These are phyloP conservation scores for Melinaea marsaeus DNA, from an alignment of 2,888 invertebrate genomes.

Conservation along the genomic window DNA sequence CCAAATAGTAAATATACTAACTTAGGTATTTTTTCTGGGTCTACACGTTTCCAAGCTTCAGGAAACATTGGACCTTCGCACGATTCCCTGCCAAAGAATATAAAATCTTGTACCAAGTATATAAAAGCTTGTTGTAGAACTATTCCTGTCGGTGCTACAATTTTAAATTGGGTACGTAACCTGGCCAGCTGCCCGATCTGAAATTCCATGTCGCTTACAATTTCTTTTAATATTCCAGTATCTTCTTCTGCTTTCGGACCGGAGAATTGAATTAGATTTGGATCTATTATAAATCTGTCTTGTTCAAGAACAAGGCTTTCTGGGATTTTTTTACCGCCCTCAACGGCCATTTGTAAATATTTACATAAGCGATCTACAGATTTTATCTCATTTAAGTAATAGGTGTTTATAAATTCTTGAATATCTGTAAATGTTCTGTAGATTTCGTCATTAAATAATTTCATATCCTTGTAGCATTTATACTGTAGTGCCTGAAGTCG, in stretches of 20 bases:
- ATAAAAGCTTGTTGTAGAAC: conserved; percentile 68
- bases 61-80: conserved; percentile 57
- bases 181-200: conserved; percentile 59
- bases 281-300: conserved; percentile 71
- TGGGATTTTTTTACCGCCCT: conserved; percentile 65
- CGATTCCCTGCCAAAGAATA: conserved; percentile 66
- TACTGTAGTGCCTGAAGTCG: conserved; percentile 60
- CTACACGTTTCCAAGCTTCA: conserved; percentile 61
- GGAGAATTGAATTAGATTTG: conserved; percentile 60
- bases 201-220: conserved; percentile 49
- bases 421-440: conserved; percentile 66
- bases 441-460: conserved; percentile 64
- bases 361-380: conserved; percentile 73
- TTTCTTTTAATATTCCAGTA: conserved; percentile 40
- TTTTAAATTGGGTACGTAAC: conserved; percentile 57
- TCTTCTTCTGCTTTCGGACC: conserved; percentile 35
- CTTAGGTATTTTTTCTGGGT: conserved; percentile 62
- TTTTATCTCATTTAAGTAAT: conserved; percentile 64
- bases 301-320: conserved; percentile 68
- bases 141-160: conserved; percentile 65
- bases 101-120: conserved; percentile 73
- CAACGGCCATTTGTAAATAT: conserved; percentile 72
- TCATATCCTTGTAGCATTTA: conserved; percentile 62
- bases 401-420: conserved; percentile 63
- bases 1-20: conserved; percentile 73